Percentiles rank a stretch among this genome's conserved stretches.
phyloP scores from a whole-genome alignment of 1,140 invertebrate species.

The Drosophila tani region DNA sequence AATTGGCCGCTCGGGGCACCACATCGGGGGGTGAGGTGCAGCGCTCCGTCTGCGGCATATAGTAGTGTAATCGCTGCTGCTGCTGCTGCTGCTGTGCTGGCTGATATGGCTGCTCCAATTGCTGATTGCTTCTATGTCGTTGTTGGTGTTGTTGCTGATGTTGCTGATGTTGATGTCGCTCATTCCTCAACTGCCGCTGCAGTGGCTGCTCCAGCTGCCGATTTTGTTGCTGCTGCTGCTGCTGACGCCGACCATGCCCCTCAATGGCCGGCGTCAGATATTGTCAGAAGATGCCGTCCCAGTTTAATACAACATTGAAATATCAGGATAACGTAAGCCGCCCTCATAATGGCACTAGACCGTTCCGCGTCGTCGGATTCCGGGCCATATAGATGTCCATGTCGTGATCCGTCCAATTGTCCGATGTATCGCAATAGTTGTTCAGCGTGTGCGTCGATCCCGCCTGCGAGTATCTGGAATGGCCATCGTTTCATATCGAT shows the following conservation, averaged over 20 bases:
- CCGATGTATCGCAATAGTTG: conserved; percentile 93
- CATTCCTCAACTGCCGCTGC: conserved; percentile 31
- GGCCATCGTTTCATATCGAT: conserved; percentile 4
- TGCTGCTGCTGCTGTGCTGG: conserved; percentile 58
- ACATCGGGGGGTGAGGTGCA: conserved; percentile 81
- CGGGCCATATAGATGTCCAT: conserved; percentile 97
- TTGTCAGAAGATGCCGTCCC: conserved; percentile 84
- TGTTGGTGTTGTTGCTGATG: conserved; percentile 55
- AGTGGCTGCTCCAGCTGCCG: conserved; percentile 28
- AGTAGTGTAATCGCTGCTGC: conserved; percentile 73
- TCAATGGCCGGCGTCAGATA: conserved; percentile 76
- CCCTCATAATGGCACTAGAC: conserved; percentile 92
- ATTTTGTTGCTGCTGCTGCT: conserved; percentile 31
- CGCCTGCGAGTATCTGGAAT: conserved; percentile 88
- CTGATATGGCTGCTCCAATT: conserved; percentile 74
- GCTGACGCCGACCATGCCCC: conserved; percentile 61
- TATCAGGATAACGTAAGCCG: conserved; percentile 84
- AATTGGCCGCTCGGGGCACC: conserved; percentile 78
- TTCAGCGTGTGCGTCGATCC: conserved; percentile 92
- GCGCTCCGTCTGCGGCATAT: conserved; percentile 61
- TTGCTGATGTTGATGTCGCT: conserved; percentile 45
- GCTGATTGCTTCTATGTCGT: conserved; percentile 76
- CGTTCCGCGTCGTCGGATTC: conserved; percentile 93
- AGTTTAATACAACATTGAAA: conserved; percentile 85
- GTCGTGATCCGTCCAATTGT: conserved; percentile 98